These are phyloP conservation scores for Arge pagana DNA, from an alignment of 2,888 invertebrate genomes.

Conservation along the genomic window DNA sequence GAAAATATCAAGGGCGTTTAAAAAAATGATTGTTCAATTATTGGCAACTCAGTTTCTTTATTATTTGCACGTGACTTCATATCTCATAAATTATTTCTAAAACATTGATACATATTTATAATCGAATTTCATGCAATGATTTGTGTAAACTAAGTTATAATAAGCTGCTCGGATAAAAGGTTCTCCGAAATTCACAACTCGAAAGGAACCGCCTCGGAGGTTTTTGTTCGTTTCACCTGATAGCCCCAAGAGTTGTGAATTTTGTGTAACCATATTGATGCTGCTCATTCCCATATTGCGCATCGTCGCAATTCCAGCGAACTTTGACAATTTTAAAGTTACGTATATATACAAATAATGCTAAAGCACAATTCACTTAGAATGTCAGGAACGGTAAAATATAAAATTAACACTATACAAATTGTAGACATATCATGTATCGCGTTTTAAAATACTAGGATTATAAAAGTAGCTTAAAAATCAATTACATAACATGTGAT, in stretches of 20 bases:
- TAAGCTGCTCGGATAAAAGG: constrained; percentile 28
- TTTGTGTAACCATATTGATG: neutral
- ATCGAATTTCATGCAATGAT: constrained; percentile 5
- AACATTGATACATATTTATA: constrained; percentile 32
- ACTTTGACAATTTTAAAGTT: neutral
- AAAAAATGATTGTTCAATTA: too few species aligned
- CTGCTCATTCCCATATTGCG: neutral
- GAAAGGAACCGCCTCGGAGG: neutral
- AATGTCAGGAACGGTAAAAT: constrained; percentile 23
- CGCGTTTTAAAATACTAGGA: neutral
- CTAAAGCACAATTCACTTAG: constrained; percentile 1
- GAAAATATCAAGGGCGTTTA: too few species aligned
- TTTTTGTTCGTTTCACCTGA: neutral
- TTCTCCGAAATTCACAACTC: constrained; percentile 21
- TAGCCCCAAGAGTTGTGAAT: neutral
- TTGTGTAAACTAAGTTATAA: constrained; percentile 11
- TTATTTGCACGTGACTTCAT: constrained; percentile 37
- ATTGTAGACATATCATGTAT: neutral
- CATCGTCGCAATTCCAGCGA: neutral
- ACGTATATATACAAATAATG: constrained; percentile 9
- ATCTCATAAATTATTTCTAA: constrained; percentile 36
- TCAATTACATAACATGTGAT: constrained; percentile 12
- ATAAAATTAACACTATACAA: constrained; percentile 34
- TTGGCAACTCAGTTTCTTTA: constrained; percentile 25
- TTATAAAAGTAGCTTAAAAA: neutral